Base-by-base conservation (phyloP, 2,113 vertebrate species). In the Chionomys nivalis region DNA sequence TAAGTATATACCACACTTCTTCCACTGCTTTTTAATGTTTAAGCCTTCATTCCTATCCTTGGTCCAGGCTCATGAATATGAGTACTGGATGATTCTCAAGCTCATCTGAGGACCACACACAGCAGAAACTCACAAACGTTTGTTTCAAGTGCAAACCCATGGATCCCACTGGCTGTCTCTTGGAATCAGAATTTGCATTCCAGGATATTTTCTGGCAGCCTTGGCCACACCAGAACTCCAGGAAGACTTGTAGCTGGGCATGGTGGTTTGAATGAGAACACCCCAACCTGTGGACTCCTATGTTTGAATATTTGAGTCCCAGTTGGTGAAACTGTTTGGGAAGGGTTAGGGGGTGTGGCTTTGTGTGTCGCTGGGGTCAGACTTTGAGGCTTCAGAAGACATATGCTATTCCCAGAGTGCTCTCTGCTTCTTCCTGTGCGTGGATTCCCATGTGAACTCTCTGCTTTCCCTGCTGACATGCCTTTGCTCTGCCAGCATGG, bases 181-280 rank as follows among this genome's bases (percentile, higher is more conserved):
- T 36, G 58, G 39, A 21, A 75, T 85, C 39, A 39, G 76, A 90
- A 55, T 89, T 72, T 82, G 44, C 52, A 13, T 6, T 42, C 14
- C 42, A 17, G 55, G 19, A 39, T 44, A 21, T 88, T 8, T 58
- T 21, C 58, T 9, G 12, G 19, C 16, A 83, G 76, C 36, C 85
- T 52, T 21, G 89, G 55, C 44, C 72, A 61, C 12, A n/a, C 31
- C 39, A 58, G 42, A 66, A 14, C 1, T 72, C 36, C 49, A 4
- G 13, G 17, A 55, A 42, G 2, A 2, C 26, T 13, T 8, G 3
- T 36, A 44, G 66, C 9, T 0, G 14, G 12, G 31, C 3, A 5
- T 7, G 55, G n/a, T 10, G 13, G 55, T 63, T 42, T 83, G 81
- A 42, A 16, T 61, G 23, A 63, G 13, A 13, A 16, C 28, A 36